Conservation (phyloP, 2,113 vertebrate species). For the Psilopsiagon aurifrons region DNA sequence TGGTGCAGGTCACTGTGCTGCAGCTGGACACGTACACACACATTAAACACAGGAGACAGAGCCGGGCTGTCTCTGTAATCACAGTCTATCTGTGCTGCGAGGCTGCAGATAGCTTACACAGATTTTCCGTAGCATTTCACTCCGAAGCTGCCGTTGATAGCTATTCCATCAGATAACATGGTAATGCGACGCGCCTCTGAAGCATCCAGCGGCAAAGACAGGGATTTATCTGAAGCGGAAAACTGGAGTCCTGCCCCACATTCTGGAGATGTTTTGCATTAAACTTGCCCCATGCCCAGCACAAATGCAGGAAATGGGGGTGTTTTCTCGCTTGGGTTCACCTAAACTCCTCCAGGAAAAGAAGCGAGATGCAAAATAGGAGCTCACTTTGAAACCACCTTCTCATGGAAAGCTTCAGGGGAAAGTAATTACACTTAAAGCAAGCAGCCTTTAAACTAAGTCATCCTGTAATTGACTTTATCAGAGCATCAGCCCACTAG, state of each 20-base stretch:
- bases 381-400: slow-evolving; percentile 26
- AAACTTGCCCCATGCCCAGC: rapidly evolving
- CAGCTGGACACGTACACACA: background rate
- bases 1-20: background rate
- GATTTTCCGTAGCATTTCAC: slow-evolving; percentile 36
- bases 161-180: slow-evolving; percentile 65
- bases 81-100: background rate
- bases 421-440: slow-evolving; percentile 11
- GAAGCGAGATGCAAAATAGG: background rate
- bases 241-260: slow-evolving; percentile 6
- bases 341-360: slow-evolving; percentile 18
- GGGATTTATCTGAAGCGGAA: background rate
- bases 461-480: background rate
- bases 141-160: slow-evolving; percentile 39
- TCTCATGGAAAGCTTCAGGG: slow-evolving; percentile 8
- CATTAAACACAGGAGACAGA: background rate
- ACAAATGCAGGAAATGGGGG: background rate
- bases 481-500: background rate
- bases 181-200: background rate
- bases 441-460: background rate
- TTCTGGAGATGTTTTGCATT: background rate
- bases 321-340: background rate
- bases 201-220: background rate
- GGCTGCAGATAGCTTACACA: slow-evolving; percentile 53
- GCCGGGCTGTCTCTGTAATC: background rate